A percentile compares a stretch with the other conserved stretches of the same genome.
These are phyloP conservation scores for Sebastes taczanowskii DNA, from an alignment of 2,797 vertebrate genomes.

Conservation along the genomic window DNA sequence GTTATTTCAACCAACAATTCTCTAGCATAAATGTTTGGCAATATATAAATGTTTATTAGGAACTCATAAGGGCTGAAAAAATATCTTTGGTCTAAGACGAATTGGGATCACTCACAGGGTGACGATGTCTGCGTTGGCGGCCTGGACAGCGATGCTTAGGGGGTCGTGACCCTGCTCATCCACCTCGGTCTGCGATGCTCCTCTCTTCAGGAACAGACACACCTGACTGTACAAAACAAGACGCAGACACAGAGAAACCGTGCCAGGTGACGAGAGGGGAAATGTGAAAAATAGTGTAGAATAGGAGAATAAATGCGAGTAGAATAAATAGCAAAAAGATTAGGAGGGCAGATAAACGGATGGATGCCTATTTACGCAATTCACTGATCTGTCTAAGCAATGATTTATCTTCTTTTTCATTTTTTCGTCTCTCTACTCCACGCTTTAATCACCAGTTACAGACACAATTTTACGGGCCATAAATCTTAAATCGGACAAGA, in stretches of 20 bases:
- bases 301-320: not conserved
- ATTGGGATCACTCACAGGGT: conserved; percentile 87
- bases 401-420: not conserved
- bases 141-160: conserved; percentile 92
- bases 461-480: not conserved
- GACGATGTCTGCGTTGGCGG: conserved; percentile 96
- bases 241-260: not conserved
- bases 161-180: conserved; percentile 94
- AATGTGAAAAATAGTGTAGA: not conserved
- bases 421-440: not conserved
- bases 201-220: conserved; percentile 96
- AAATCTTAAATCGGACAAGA: not conserved
- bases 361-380: not conserved
- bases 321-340: not conserved
- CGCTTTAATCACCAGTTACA: not conserved
- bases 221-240: conserved; percentile 86
- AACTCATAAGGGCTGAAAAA: not conserved
- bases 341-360: not conserved
- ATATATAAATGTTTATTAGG: not conserved
- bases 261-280: not conserved
- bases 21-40: not conserved
- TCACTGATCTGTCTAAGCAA: not conserved
- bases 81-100: not conserved
- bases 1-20: not conserved
- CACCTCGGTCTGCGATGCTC: conserved; percentile 90